These are phyloP conservation scores for Cheilosia urbana DNA, from an alignment of 2,888 invertebrate genomes.

Conservation along the genomic window DNA sequence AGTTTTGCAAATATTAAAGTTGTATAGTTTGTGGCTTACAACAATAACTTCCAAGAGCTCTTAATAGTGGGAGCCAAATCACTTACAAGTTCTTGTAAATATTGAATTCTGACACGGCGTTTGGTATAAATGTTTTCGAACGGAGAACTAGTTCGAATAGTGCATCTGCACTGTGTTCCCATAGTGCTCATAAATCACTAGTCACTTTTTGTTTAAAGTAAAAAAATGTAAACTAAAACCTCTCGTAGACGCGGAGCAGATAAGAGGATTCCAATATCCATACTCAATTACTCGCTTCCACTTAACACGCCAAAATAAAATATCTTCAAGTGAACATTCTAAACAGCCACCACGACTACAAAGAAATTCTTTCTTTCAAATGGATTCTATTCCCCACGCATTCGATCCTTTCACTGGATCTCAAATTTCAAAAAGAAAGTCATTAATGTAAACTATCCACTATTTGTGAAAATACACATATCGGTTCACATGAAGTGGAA, in stretches of 20 bases:
- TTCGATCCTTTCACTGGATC: constrained; percentile 59
- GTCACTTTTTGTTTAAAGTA: neutral
- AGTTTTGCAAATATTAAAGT: too few species aligned
- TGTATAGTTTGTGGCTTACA: too few species aligned
- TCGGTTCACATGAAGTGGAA: neutral
- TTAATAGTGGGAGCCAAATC: neutral
- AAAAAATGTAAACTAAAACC: neutral
- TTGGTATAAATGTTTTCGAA: neutral
- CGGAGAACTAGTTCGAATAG: neutral
- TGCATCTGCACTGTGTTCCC: neutral
- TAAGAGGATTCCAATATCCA: neutral
- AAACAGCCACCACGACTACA: too few species aligned
- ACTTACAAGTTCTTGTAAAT: neutral
- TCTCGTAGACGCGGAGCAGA: too few species aligned
- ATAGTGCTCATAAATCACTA: neutral
- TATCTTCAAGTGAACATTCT: too few species aligned
- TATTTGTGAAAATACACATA: constrained; percentile 10
- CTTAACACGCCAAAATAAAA: constrained; percentile 17
- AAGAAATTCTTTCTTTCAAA: neutral
- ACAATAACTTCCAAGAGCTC: neutral
- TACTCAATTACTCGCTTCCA: constrained; percentile 32
- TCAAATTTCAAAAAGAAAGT: constrained; percentile 65
- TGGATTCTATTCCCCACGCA: neutral
- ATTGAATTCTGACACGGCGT: neutral
- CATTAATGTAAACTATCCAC: constrained; percentile 59